Percentiles rank a stretch among this genome's conserved stretches.
Evolutionary conservation across 37 sponge, comb jelly and placozoan genomes (phyloP).

Genomic region (Agelas oroides): DNA sequence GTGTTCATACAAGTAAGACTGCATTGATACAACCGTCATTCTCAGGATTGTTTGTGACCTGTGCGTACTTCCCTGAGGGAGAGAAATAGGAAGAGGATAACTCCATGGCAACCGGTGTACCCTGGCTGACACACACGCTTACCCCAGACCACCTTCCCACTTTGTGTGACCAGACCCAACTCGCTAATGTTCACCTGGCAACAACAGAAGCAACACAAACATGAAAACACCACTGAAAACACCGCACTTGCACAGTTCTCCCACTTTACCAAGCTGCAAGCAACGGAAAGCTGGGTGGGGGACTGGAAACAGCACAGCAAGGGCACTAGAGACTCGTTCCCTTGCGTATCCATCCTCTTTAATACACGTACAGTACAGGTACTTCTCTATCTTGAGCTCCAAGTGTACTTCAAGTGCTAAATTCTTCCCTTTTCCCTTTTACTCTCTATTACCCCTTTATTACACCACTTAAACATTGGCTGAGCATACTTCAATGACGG

Average conservation of each 20-base stretch:
- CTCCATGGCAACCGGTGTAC: no score
- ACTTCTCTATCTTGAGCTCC: no score
- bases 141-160: slow-evolving; percentile 99
- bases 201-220: neutral
- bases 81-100: neutral
- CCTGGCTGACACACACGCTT: slow-evolving; percentile 44
- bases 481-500: slow-evolving; percentile 87
- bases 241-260: neutral
- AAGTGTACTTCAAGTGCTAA: no score
- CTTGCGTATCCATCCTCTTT: no score
- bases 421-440: no score
- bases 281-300: no score
- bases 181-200: slow-evolving; percentile 96
- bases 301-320: no score
- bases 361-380: no score
- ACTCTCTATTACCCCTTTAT: no score
- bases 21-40: slow-evolving; percentile 99
- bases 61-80: slow-evolving; percentile 95
- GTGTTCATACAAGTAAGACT: slow-evolving; percentile 88
- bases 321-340: no score
- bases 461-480: neutral
- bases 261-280: no score
- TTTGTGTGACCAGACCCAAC: slow-evolving; percentile 97
- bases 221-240: neutral
- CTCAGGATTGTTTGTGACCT: slow-evolving; percentile 99